These are phyloP conservation scores for Phataginus tetradactyla DNA, from an alignment of 2,797 vertebrate genomes.

Conservation along the genomic window DNA sequence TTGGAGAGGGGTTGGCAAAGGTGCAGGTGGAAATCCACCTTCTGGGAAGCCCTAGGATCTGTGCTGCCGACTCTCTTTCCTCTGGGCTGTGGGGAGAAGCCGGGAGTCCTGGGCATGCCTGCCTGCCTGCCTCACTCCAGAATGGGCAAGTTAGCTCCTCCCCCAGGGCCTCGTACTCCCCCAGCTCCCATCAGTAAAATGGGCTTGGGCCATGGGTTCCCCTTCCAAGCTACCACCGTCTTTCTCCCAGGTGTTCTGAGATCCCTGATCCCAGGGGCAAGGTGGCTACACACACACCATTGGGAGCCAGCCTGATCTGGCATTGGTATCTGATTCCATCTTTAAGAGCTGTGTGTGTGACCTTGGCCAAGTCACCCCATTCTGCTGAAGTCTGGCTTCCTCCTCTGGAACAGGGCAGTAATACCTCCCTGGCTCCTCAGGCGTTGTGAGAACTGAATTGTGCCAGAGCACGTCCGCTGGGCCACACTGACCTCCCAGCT, in stretches of 20 bases:
- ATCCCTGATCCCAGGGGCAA: neutral
- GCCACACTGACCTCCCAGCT: neutral
- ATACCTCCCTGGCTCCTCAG: neutral
- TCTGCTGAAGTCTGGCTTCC: neutral
- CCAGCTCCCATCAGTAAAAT: neutral
- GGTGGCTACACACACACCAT: neutral
- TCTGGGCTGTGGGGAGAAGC: neutral
- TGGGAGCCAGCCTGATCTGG: neutral
- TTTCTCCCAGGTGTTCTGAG: neutral
- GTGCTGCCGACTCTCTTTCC: neutral
- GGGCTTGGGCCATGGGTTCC: too few relatives aligned
- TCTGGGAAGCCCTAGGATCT: neutral
- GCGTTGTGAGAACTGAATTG: neutral
- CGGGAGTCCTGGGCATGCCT: neutral
- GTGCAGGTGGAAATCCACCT: neutral
- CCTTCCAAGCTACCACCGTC: too few relatives aligned
- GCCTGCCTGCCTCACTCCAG: neutral
- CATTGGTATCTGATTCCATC: neutral
- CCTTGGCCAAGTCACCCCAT: neutral
- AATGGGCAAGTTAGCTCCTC: neutral
- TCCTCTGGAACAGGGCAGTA: neutral
- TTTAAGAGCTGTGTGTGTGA: neutral
- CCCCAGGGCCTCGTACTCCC: neutral
- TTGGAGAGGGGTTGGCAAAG: neutral
- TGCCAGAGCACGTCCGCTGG: fast-evolving